Evolutionary conservation across 1,140 invertebrate genomes (phyloP).

Genomic region (Rhagoletis zephyria): DNA sequence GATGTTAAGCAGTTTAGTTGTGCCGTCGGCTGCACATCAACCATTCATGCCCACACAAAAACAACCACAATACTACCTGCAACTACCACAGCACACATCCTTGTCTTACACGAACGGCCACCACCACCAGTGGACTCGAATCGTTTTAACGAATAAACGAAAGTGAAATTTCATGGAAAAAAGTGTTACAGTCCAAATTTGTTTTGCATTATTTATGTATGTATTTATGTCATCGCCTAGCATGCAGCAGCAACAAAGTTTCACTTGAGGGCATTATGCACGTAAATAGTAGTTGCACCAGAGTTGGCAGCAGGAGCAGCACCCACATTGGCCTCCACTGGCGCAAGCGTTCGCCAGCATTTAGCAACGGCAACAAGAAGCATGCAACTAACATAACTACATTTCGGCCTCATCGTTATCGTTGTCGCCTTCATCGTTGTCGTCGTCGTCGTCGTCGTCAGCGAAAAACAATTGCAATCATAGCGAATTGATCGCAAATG

Average conservation of each 20-base stretch:
- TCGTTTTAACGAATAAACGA: constrained; percentile 20
- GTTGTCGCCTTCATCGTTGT: background rate
- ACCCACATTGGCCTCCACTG: background rate
- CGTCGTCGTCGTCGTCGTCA: background rate
- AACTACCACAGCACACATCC: background rate
- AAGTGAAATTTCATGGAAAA: constrained; percentile 39
- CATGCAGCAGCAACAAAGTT: background rate
- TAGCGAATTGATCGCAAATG: constrained; percentile 43
- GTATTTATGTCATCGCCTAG: constrained; percentile 28
- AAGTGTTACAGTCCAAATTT: constrained; percentile 31
- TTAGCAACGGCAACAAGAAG: background rate
- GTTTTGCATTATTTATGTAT: constrained; percentile 48
- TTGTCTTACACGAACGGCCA: background rate
- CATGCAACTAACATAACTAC: background rate
- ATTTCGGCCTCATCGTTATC: background rate
- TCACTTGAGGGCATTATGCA: background rate
- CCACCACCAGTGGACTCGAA: background rate
- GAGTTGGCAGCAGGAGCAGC: background rate
- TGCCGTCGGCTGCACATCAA: constrained; percentile 19
- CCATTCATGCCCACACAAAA: background rate
- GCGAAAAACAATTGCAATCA: constrained; percentile 7
- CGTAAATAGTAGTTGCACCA: background rate
- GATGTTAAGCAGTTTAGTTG: background rate
- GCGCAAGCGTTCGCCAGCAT: background rate
- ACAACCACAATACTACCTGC: background rate